These are phyloP conservation scores for Choreutis nemorana DNA, from an alignment of 2,888 invertebrate genomes.

Conservation along the genomic window DNA sequence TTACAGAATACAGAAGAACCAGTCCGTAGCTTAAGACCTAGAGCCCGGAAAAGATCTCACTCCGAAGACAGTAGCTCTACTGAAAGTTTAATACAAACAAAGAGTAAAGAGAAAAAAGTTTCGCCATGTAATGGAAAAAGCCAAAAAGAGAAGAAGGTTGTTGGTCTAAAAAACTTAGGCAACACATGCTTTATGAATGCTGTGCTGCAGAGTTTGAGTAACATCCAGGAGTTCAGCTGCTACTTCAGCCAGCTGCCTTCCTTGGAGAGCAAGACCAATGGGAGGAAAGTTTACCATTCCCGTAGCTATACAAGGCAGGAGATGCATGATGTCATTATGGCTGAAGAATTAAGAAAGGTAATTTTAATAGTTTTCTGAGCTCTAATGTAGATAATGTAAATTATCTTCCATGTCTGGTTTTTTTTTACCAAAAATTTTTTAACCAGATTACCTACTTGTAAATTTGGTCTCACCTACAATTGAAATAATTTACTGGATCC, in stretches of 20 bases:
- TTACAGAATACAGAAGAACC: conserved; percentile 54
- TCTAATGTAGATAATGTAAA: too few species aligned
- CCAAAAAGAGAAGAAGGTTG: conserved; percentile 69
- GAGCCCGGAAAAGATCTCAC: conserved; percentile 68
- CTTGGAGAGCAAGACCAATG: conserved; percentile 69
- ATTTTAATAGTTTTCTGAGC: too few species aligned
- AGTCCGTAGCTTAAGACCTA: conserved; percentile 64
- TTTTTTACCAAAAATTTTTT: too few species aligned
- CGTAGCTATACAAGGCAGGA: conserved; percentile 69
- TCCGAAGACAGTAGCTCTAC: conserved; percentile 63
- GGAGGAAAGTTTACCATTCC: conserved; percentile 68
- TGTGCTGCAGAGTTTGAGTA: conserved; percentile 83
- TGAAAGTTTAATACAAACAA: conserved; percentile 42
- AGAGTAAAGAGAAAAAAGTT: conserved; percentile 37
- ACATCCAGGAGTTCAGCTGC: conserved; percentile 83
- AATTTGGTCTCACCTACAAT: too few species aligned
- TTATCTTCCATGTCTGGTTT: too few species aligned
- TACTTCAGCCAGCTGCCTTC: conserved; percentile 82
- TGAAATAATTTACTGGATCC: background rate
- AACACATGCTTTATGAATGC: conserved; percentile 91
- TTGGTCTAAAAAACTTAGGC: conserved; percentile 81
- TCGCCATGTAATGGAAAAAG: conserved; percentile 50
- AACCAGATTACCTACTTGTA: too few species aligned
- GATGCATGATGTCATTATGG: conserved; percentile 75
- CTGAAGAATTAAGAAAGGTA: conserved; percentile 80